These are phyloP conservation scores for Sphinx pinastri DNA, from an alignment of 2,888 invertebrate species.

Conservation along the genomic window DNA sequence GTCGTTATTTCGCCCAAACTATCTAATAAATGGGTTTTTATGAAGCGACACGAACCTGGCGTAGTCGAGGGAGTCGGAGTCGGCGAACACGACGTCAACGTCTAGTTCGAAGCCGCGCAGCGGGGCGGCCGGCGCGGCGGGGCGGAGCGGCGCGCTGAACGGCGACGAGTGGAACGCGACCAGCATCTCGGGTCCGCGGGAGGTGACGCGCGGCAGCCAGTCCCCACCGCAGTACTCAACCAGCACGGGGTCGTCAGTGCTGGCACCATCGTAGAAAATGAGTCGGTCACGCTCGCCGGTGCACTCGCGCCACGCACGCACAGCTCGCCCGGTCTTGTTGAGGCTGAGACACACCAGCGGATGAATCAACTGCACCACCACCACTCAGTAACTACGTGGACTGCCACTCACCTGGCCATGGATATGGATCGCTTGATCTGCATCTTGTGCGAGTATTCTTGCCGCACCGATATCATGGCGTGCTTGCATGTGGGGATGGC, in stretches of 20 bases:
- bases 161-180: slow-evolving; percentile 95
- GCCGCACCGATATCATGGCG: slow-evolving; percentile 94
- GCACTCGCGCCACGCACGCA: slow-evolving; percentile 93
- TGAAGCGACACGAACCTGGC: slow-evolving; percentile 74
- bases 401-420: slow-evolving; percentile 82
- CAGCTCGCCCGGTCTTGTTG: slow-evolving; percentile 88
- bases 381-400: not conserved
- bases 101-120: slow-evolving; percentile 91
- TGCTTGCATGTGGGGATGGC: slow-evolving; percentile 94
- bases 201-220: slow-evolving; percentile 89
- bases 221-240: slow-evolving; percentile 95
- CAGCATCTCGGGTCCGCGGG: slow-evolving; percentile 91
- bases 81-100: slow-evolving; percentile 94
- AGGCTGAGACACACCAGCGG: slow-evolving; percentile 71
- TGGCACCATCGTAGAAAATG: slow-evolving; percentile 93
- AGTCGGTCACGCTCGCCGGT: slow-evolving; percentile 92
- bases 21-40: not conserved
- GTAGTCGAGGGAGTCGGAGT: slow-evolving; percentile 94
- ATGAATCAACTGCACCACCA: not conserved
- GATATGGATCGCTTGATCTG: slow-evolving; percentile 87
- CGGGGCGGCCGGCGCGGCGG: slow-evolving; percentile 84
- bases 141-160: slow-evolving; percentile 90
- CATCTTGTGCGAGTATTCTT: slow-evolving; percentile 89
- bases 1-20: not conserved
- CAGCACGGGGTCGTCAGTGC: slow-evolving; percentile 91